Percentiles rank a stretch among this genome's conserved stretches.
These are phyloP conservation scores for Exephanes ischioxanthus DNA, from an alignment of 2,888 invertebrate genomes.

Conservation along the genomic window DNA sequence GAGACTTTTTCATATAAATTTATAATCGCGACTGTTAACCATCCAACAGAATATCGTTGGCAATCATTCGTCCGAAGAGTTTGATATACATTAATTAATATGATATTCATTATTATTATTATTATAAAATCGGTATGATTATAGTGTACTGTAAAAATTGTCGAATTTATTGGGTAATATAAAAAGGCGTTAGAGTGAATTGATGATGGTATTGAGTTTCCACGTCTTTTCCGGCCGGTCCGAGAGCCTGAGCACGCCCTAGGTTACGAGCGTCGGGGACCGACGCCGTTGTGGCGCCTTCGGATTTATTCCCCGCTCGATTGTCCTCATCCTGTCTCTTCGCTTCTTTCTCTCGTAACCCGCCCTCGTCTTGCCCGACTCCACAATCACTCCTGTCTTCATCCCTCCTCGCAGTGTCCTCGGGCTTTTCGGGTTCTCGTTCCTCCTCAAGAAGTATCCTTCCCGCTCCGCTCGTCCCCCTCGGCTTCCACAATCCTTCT, in stretches of 20 bases:
- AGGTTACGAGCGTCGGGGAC: conserved; percentile 64
- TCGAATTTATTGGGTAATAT: not conserved
- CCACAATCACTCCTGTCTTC: conserved; percentile 54
- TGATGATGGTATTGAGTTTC: conserved; percentile 42
- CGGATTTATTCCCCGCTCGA: conserved; percentile 72
- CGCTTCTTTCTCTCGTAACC: conserved; percentile 41
- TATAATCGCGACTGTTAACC: not conserved
- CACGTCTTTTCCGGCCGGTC: conserved; percentile 34
- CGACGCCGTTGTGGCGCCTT: conserved; percentile 81
- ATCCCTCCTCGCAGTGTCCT: conserved; percentile 58
- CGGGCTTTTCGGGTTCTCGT: conserved; percentile 72
- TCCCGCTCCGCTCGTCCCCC: conserved; percentile 1
- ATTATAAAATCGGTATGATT: not conserved
- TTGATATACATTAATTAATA: too few relatives aligned
- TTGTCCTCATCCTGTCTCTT: conserved; percentile 55
- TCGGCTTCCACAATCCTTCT: conserved; percentile 16
- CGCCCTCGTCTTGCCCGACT: conserved; percentile 26
- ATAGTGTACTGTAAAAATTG: not conserved
- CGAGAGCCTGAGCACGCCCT: conserved; percentile 25
- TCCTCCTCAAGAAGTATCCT: conserved; percentile 8
- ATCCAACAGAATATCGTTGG: not conserved
- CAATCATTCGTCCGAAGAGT: too few relatives aligned
- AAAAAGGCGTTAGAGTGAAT: conserved; percentile 32
- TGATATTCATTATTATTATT: too few relatives aligned
- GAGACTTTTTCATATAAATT: not conserved